These are phyloP conservation scores for Heliconius hortense DNA, from an alignment of 2,888 invertebrate genomes.

Conservation along the genomic window DNA sequence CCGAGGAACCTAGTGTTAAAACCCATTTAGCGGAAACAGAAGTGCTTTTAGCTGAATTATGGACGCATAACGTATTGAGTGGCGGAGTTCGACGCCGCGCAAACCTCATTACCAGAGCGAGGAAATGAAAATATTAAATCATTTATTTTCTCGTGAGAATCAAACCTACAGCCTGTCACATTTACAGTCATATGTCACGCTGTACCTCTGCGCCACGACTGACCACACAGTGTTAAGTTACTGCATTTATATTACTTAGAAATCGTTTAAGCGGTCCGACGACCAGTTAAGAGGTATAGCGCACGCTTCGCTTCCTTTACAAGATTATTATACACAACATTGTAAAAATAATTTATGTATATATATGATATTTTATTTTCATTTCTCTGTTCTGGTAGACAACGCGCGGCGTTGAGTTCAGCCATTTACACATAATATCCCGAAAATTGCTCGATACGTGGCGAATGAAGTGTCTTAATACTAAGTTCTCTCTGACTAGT, in stretches of 20 bases:
- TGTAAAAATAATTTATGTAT: not conserved
- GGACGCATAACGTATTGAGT: not conserved
- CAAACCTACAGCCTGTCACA: no score
- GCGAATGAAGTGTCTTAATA: not conserved
- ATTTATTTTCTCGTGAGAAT: not conserved
- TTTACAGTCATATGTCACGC: no score
- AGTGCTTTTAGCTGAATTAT: not conserved
- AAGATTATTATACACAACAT: not conserved
- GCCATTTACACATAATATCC: not conserved
- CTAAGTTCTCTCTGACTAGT: not conserved
- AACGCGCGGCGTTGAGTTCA: no score
- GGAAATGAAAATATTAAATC: not conserved
- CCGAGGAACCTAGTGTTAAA: not conserved
- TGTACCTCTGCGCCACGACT: no score
- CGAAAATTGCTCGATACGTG: not conserved
- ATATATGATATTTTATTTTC: not conserved
- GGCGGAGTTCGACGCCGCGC: not conserved
- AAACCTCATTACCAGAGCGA: not conserved
- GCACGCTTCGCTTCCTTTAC: conserved; percentile 4
- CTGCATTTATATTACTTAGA: not conserved
- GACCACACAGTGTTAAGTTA: no score
- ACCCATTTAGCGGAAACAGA: not conserved
- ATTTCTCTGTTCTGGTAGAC: not conserved
- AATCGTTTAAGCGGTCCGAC: not conserved
- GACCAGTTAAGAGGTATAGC: not conserved